Conservation (phyloP, 2,797 vertebrate species). For the Anolis apletophallus region DNA sequence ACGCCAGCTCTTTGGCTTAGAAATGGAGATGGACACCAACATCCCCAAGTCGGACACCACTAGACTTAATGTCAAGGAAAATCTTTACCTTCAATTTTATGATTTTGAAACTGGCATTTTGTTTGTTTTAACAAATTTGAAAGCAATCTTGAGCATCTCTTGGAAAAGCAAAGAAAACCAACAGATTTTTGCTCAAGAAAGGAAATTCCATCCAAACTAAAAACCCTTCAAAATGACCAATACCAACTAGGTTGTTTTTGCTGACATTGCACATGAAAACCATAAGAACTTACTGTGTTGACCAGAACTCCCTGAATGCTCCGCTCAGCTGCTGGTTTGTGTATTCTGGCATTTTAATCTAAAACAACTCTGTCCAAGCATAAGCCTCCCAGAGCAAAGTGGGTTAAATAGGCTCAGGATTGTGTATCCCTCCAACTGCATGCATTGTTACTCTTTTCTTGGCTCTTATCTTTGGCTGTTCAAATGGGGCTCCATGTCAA, state of each 20-base stretch:
- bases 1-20: no score
- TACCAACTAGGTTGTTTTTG: neutral
- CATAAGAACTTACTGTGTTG: neutral
- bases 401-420: neutral
- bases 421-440: neutral
- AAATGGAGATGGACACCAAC: no score
- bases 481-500: neutral
- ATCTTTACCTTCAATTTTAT: no score
- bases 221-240: neutral
- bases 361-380: neutral
- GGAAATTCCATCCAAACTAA: neutral
- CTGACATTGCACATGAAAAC: neutral
- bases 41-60: no score
- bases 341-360: neutral
- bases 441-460: neutral
- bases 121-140: neutral
- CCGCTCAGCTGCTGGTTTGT: neutral
- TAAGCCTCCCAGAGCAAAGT: neutral
- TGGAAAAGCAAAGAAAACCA: neutral
- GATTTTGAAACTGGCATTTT: neutral
- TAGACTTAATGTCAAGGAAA: no score
- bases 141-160: neutral
- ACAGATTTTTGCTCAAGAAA: slow-evolving; percentile 1
- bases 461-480: neutral
- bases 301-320: neutral